A percentile compares a stretch with the other conserved stretches of the same genome.
These are phyloP conservation scores for Oxyteleia sp. DNA, from an alignment of 2,888 invertebrate genomes.

Conservation along the genomic window DNA sequence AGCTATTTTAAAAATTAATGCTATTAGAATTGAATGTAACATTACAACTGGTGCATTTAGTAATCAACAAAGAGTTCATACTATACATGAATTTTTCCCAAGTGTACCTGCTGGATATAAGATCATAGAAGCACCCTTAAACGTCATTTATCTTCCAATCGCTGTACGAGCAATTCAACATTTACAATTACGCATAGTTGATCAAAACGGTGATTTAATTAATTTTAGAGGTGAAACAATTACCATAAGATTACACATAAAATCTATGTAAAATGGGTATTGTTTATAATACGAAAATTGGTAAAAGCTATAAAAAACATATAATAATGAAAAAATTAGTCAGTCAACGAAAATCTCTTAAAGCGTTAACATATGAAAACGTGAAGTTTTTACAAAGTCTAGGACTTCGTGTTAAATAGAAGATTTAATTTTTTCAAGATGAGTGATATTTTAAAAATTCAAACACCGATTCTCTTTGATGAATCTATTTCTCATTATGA, in stretches of 20 bases:
- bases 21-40: slow-evolving; percentile 47
- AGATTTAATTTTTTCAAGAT: neutral
- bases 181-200: slow-evolving; percentile 72
- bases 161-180: slow-evolving; percentile 63
- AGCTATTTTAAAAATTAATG: slow-evolving; percentile 50
- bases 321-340: neutral
- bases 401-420: slow-evolving; percentile 43
- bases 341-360: slow-evolving; percentile 8
- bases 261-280: slow-evolving; percentile 54
- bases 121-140: slow-evolving; percentile 78
- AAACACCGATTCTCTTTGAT: slow-evolving; percentile 41
- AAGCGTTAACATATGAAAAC: slow-evolving; percentile 58
- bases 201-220: slow-evolving; percentile 73
- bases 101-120: slow-evolving; percentile 79
- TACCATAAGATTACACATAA: slow-evolving; percentile 71
- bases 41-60: slow-evolving; percentile 30
- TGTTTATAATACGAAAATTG: slow-evolving; percentile 29
- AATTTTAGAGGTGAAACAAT: slow-evolving; percentile 74
- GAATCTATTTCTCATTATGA: slow-evolving; percentile 64
- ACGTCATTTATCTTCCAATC: slow-evolving; percentile 75
- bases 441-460: neutral
- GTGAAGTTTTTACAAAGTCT: slow-evolving; percentile 52
- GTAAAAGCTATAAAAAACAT: slow-evolving; percentile 32
- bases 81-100: slow-evolving; percentile 40
- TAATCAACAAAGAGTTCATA: slow-evolving; percentile 27